phyloP scores from a whole-genome alignment of 2,113 vertebrate species.

The Lathamus discolor region DNA sequence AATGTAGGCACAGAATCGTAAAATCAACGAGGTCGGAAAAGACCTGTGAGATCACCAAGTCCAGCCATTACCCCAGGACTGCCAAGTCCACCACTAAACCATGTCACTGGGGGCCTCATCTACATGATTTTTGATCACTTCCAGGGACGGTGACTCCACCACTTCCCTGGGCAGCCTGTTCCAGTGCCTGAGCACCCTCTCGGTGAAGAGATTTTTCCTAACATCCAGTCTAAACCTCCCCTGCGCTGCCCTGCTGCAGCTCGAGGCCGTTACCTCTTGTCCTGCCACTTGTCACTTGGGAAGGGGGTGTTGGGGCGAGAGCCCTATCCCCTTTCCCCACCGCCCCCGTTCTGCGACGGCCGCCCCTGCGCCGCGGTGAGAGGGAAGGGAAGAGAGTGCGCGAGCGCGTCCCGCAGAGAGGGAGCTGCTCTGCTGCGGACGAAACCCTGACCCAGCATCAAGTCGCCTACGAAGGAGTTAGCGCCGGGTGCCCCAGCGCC shows the following conservation, averaged over 20 bases:
- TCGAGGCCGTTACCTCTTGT: not conserved
- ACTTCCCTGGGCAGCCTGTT: not conserved
- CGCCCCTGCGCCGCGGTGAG: not conserved
- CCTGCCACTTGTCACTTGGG: not conserved
- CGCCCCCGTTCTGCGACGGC: not conserved
- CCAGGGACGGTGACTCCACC: not conserved
- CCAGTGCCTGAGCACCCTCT: not conserved
- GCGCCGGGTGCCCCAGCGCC: accelerated
- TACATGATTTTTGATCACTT: not conserved
- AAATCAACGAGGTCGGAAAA: not conserved
- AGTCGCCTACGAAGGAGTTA: not conserved
- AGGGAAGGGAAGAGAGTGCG: not conserved
- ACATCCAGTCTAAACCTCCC: not conserved
- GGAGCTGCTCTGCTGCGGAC: not conserved
- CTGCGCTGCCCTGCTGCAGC: not conserved
- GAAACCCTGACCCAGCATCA: not conserved
- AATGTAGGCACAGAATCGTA: not conserved
- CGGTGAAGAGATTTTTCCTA: not conserved
- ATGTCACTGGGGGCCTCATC: not conserved
- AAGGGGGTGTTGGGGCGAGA: not conserved
- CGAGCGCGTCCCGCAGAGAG: not conserved
- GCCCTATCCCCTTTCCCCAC: not conserved
- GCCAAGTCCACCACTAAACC: not conserved
- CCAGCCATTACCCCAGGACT: not conserved
- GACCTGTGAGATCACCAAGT: not conserved